phyloP scores from a whole-genome alignment of 2,113 vertebrate genomes.

The Spizaetus ornatus region DNA sequence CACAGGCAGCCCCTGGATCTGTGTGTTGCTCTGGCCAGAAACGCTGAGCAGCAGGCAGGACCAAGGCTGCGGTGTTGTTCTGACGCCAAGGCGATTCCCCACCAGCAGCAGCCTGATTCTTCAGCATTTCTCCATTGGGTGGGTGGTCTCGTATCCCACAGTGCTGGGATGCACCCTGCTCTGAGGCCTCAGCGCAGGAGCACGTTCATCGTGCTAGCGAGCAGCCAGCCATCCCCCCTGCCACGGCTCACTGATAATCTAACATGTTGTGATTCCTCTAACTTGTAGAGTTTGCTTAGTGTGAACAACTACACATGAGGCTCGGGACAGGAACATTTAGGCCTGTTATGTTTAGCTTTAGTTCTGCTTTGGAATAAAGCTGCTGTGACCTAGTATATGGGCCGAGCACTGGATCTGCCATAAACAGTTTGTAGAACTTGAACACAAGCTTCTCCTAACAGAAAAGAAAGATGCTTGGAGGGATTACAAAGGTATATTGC shows the following conservation, averaged over 20 bases:
- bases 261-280: background rate
- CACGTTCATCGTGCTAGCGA: background rate
- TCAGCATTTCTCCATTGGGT: background rate
- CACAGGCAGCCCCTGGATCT: background rate
- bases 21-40: background rate
- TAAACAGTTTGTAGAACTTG: background rate
- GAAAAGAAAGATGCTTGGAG: background rate
- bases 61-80: background rate
- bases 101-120: background rate
- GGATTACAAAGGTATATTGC: background rate
- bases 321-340: background rate
- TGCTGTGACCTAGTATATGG: background rate
- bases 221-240: background rate
- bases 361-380: background rate
- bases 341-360: background rate
- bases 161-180: background rate
- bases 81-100: background rate
- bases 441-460: background rate
- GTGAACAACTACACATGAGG: rapidly evolving
- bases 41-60: background rate
- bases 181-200: background rate
- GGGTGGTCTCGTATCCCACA: background rate
- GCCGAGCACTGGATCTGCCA: background rate
- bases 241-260: background rate
- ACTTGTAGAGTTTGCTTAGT: background rate